Conservation (phyloP, 2,888 invertebrate species). For the Atrina japonica region DNA sequence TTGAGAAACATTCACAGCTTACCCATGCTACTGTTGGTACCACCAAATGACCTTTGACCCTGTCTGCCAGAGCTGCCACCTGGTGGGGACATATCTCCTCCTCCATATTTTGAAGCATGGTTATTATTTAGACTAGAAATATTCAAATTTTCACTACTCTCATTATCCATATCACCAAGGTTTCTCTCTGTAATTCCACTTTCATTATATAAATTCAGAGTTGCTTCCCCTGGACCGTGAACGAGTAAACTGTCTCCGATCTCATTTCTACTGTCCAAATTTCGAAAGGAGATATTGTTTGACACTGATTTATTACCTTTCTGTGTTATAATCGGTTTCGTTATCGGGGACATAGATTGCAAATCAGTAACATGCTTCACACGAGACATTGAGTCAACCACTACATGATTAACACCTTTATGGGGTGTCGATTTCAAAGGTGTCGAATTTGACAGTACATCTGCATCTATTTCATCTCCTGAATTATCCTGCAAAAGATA, state of each 20-base stretch:
- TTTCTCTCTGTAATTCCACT: slow-evolving; percentile 3
- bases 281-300: slow-evolving; percentile 49
- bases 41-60: slow-evolving; percentile 9
- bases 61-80: slow-evolving; percentile 26
- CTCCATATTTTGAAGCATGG: slow-evolving; percentile 11
- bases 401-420: neutral
- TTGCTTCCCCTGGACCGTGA: slow-evolving; percentile 30
- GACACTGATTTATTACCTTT: slow-evolving; percentile 8
- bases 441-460: neutral
- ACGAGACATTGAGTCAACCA: no score
- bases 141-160: no score
- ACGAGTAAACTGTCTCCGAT: slow-evolving; percentile 47
- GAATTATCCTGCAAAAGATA: neutral
- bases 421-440: neutral
- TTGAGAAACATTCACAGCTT: no score
- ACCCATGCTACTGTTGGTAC: neutral
- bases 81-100: slow-evolving; percentile 38
- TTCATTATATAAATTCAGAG: slow-evolving; percentile 23
- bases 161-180: neutral
- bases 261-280: neutral
- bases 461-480: neutral
- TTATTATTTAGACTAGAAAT: neutral
- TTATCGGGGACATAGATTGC: neutral
- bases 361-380: no score
- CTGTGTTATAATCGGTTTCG: slow-evolving; percentile 9